These are phyloP conservation scores for Poecilia velifera DNA, from an alignment of 2,797 vertebrate genomes.

Conservation along the genomic window DNA sequence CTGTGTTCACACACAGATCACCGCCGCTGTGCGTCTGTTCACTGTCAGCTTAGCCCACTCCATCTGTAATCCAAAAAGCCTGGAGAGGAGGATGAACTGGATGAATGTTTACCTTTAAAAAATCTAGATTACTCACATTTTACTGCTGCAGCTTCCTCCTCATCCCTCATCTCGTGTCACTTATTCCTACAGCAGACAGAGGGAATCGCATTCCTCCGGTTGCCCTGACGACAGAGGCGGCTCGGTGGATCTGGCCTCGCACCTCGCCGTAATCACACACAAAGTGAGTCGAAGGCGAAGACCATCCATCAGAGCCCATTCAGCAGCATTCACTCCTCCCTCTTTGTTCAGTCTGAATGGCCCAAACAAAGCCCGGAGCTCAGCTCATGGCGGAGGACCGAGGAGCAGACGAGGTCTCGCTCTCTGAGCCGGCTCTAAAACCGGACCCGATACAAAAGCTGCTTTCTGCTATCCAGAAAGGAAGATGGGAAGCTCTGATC, in stretches of 20 bases:
- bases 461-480: neutral
- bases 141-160: slow-evolving; percentile 8
- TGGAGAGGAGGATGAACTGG: neutral
- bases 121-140: slow-evolving; percentile 14
- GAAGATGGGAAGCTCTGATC: slow-evolving; percentile 3
- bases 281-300: slow-evolving; percentile 41
- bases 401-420: slow-evolving; percentile 29
- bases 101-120: slow-evolving; percentile 21
- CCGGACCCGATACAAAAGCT: neutral
- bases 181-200: slow-evolving; percentile 21
- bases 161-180: slow-evolving; percentile 2
- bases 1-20: slow-evolving; percentile 61
- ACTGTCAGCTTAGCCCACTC: slow-evolving; percentile 62
- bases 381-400: slow-evolving; percentile 38
- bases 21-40: slow-evolving; percentile 56
- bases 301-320: slow-evolving; percentile 60
- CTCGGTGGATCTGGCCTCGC: slow-evolving; percentile 34
- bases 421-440: slow-evolving; percentile 12
- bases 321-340: slow-evolving; percentile 47
- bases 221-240: slow-evolving; percentile 75
- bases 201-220: slow-evolving; percentile 58
- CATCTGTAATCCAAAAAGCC: slow-evolving; percentile 58
- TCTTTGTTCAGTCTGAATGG: slow-evolving; percentile 40
- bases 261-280: slow-evolving; percentile 33
- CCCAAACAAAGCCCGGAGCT: slow-evolving; percentile 38